Evolutionary conservation across 2,888 invertebrate genomes (phyloP).

Genomic region (Teinopalpus imperialis): DNA sequence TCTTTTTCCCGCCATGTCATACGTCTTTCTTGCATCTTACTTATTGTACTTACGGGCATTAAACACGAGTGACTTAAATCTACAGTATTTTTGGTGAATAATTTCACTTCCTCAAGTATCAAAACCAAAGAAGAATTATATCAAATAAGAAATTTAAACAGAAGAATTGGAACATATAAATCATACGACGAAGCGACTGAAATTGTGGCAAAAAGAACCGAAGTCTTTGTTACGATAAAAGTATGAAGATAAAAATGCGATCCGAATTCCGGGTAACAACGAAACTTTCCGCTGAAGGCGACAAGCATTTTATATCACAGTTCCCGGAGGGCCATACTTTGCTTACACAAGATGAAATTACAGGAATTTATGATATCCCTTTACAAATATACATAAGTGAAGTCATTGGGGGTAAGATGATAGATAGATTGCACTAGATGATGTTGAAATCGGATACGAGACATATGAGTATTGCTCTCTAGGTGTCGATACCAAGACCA

Average conservation of each 20-base stretch:
- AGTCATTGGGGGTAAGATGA: neutral
- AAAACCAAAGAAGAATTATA: too few species aligned
- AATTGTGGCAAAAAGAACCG: conserved; percentile 4
- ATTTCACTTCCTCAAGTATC: too few species aligned
- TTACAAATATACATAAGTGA: neutral
- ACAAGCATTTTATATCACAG: conserved; percentile 4
- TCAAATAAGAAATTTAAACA: neutral
- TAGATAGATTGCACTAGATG: too few species aligned
- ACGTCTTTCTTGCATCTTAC: too few species aligned
- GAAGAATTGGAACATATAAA: conserved; percentile 12
- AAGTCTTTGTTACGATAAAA: conserved; percentile 9
- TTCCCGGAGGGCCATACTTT: conserved; percentile 18
- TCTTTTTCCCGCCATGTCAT: too few species aligned
- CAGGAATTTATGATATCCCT: conserved; percentile 10
- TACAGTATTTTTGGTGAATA: too few species aligned
- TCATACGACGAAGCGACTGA: conserved; percentile 9
- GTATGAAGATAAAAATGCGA: conserved; percentile 5
- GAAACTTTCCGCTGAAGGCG: conserved; percentile 4
- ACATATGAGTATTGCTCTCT: too few species aligned
- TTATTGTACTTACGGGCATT: too few species aligned
- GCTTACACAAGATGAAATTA: conserved; percentile 5
- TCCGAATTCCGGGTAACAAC: neutral
- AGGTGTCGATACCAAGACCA: too few species aligned
- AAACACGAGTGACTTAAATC: too few species aligned
- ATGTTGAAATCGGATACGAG: too few species aligned